Evolutionary conservation across 2,888 invertebrate genomes (phyloP).

Genomic region (Anthoptus insignis): DNA sequence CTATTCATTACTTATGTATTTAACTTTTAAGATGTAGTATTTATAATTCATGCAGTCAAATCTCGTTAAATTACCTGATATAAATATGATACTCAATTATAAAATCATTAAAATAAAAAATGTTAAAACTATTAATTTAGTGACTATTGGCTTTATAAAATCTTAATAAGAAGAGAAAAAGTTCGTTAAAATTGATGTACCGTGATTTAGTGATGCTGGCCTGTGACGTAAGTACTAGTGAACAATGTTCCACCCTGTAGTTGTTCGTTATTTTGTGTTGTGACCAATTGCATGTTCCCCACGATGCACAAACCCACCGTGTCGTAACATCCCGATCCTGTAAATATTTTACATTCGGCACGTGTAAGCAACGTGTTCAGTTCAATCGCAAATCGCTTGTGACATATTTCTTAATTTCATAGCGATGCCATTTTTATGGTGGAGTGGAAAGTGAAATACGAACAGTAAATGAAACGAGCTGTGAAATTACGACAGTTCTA

Average conservation of each 20-base stretch:
- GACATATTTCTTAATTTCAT: background rate
- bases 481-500: slow-evolving; percentile 8
- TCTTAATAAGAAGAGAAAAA: slow-evolving; percentile 66
- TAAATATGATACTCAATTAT: slow-evolving; percentile 6
- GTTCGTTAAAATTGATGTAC: slow-evolving; percentile 60
- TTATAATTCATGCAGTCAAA: slow-evolving; percentile 86
- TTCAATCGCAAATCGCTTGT: background rate
- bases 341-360: slow-evolving; percentile 25
- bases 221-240: slow-evolving; percentile 69
- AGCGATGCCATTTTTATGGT: background rate
- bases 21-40: slow-evolving; percentile 56
- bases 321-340: slow-evolving; percentile 29
- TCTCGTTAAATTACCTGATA: slow-evolving; percentile 86
- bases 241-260: slow-evolving; percentile 73
- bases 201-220: slow-evolving; percentile 37
- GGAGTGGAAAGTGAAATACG: background rate
- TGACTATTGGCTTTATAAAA: slow-evolving; percentile 39
- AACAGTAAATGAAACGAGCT: background rate
- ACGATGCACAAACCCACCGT: slow-evolving; percentile 53
- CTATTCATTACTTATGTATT: slow-evolving; percentile 51
- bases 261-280: slow-evolving; percentile 54
- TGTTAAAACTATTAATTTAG: slow-evolving; percentile 30
- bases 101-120: slow-evolving; percentile 12
- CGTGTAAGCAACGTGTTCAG: background rate
- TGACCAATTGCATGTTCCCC: slow-evolving; percentile 60